Evolutionary conservation across 2,797 vertebrate genomes (phyloP).

Genomic region (Amphiprion clarkii): DNA sequence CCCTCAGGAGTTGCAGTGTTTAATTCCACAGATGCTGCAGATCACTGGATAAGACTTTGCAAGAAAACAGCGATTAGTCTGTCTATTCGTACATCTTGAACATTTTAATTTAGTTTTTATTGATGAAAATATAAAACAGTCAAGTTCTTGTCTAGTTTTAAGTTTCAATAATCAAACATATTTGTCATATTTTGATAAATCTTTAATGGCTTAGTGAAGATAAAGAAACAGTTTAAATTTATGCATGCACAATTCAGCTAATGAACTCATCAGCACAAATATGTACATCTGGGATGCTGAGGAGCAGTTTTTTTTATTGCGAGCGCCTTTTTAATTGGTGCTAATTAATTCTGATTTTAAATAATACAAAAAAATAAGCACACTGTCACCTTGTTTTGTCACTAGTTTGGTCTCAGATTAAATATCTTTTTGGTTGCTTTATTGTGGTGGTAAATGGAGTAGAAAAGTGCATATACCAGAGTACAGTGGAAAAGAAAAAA

Average conservation of each 20-base stretch:
- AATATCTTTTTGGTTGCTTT: background rate
- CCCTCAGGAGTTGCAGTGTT: too few species aligned
- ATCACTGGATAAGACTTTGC: too few species aligned
- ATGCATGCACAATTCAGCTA: background rate
- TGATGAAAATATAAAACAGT: too few species aligned
- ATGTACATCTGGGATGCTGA: background rate
- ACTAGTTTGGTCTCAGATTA: background rate
- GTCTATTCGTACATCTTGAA: too few species aligned
- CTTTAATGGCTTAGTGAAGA: too few species aligned
- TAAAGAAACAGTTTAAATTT: background rate
- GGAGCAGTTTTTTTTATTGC: background rate
- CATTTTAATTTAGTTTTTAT: too few species aligned
- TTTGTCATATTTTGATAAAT: background rate
- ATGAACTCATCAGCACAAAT: background rate
- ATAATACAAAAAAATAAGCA: background rate
- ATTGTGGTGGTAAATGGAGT: background rate
- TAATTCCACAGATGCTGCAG: too few species aligned
- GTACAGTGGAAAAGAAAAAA: constrained; percentile 1
- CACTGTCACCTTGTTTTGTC: background rate
- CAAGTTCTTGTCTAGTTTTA: too few species aligned
- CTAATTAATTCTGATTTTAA: background rate
- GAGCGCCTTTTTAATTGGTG: background rate
- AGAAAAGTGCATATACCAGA: background rate
- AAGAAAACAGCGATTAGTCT: too few species aligned
- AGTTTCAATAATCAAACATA: too few species aligned